Percentiles rank a stretch among this genome's conserved stretches.
These are phyloP conservation scores for Oreotrochilus melanogaster DNA, from an alignment of 2,113 vertebrate species.

Conservation along the genomic window DNA sequence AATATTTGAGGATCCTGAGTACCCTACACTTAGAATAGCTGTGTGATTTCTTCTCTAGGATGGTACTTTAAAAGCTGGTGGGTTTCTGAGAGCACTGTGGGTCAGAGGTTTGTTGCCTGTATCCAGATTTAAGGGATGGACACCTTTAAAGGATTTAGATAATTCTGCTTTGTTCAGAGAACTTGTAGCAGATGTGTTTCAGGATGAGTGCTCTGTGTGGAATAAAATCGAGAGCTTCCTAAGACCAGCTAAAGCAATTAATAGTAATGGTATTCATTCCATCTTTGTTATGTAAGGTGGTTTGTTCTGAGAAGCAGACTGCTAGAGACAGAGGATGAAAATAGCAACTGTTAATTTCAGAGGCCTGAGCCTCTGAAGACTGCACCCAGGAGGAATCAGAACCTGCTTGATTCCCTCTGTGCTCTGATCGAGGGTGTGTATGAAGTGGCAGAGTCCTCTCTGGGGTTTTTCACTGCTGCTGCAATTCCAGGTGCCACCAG, in stretches of 20 bases:
- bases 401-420: slow-evolving; percentile 10
- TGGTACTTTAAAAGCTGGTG: not conserved
- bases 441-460: not conserved
- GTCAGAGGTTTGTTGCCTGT: not conserved
- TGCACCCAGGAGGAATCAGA: slow-evolving; percentile 46
- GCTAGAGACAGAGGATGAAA: slow-evolving; percentile 55
- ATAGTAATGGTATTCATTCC: slow-evolving; percentile 70
- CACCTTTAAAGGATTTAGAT: not conserved
- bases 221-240: slow-evolving; percentile 55
- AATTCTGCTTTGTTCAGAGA: slow-evolving; percentile 6
- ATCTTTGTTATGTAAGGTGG: slow-evolving; percentile 67
- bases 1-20: not conserved
- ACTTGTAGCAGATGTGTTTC: slow-evolving; percentile 46
- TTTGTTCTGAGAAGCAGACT: slow-evolving; percentile 67
- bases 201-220: slow-evolving; percentile 47
- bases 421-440: not conserved
- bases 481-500: not conserved
- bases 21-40: not conserved
- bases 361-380: slow-evolving; percentile 48
- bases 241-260: slow-evolving; percentile 66
- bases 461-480: not conserved
- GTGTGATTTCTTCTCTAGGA: not conserved
- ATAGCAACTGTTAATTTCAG: slow-evolving; percentile 71
- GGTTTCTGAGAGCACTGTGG: not conserved
- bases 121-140: not conserved